Evolutionary conservation across 2,797 vertebrate genomes (phyloP).

Genomic region (Euthynnus affinis): DNA sequence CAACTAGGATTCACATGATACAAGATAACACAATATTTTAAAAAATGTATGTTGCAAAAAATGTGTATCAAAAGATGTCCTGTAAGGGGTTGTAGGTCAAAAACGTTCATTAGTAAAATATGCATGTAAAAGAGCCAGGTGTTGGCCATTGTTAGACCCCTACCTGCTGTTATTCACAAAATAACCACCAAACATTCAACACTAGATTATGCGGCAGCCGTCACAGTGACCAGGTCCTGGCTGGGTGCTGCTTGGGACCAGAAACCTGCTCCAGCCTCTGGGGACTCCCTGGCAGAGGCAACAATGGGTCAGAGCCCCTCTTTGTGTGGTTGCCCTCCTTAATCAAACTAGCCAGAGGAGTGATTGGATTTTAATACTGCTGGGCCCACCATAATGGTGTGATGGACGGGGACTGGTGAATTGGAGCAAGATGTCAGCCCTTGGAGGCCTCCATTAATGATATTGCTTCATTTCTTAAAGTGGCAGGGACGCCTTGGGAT

Average conservation of each 20-base stretch:
- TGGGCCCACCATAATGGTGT: conserved; percentile 85
- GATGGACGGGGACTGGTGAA: conserved; percentile 86
- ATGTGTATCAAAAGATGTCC: too few relatives aligned
- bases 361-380: conserved; percentile 88
- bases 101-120: too few relatives aligned
- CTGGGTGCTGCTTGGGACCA: conserved; percentile 75
- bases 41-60: too few relatives aligned
- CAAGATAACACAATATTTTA: too few relatives aligned
- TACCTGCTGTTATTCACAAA: too few relatives aligned
- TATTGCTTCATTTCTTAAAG: conserved; percentile 90
- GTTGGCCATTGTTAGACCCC: too few relatives aligned
- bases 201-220: conserved; percentile 8
- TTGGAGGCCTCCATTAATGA: conserved; percentile 86
- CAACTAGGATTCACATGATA: too few relatives aligned
- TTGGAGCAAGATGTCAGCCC: conserved; percentile 86
- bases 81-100: too few relatives aligned
- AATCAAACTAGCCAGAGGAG: conserved; percentile 89
- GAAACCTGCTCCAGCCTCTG: conserved; percentile 76
- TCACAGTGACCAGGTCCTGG: conserved; percentile 48
- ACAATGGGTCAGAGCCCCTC: conserved; percentile 84
- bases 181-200: neutral
- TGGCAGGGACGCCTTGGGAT: conserved; percentile 82
- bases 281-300: conserved; percentile 82
- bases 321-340: conserved; percentile 84
- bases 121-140: too few relatives aligned